Conservation (phyloP, 2,888 invertebrate genomes). For the Dastarcus helophoroides region DNA sequence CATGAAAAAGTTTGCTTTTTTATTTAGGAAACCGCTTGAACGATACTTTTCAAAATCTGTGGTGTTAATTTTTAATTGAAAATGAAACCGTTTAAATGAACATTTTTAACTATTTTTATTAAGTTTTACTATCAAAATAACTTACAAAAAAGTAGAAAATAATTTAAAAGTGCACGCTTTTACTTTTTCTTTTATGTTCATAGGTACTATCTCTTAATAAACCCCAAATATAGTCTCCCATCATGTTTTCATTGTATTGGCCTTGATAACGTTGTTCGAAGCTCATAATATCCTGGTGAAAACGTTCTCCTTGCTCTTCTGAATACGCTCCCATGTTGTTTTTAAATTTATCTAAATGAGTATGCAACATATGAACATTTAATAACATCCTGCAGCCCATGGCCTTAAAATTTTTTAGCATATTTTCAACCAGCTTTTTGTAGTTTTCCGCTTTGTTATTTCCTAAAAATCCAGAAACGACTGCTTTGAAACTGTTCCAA, state of each 20-base stretch:
- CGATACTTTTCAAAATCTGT: conserved; percentile 4
- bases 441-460: too few relatives aligned
- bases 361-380: conserved; percentile 7
- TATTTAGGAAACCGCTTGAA: conserved; percentile 5
- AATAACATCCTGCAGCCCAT: too few relatives aligned
- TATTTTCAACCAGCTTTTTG: too few relatives aligned
- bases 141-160: conserved; percentile 5
- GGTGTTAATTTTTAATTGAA: conserved; percentile 5
- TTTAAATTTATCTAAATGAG: conserved; percentile 7
- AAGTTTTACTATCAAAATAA: conserved; percentile 6
- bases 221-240: conserved; percentile 19
- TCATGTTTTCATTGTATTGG: conserved; percentile 18
- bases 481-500: too few relatives aligned
- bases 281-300: conserved; percentile 22
- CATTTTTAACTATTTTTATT: conserved; percentile 4
- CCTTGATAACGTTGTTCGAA: conserved; percentile 21
- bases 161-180: too few relatives aligned
- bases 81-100: too few relatives aligned
- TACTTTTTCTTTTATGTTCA: conserved; percentile 8
- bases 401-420: too few relatives aligned
- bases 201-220: conserved; percentile 12
- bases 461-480: too few relatives aligned
- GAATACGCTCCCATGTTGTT: conserved; percentile 18
- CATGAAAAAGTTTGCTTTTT: conserved; percentile 6
- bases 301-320: conserved; percentile 25